These are phyloP conservation scores for Rallus limicola DNA, from an alignment of 2,113 vertebrate genomes.

Conservation along the genomic window DNA sequence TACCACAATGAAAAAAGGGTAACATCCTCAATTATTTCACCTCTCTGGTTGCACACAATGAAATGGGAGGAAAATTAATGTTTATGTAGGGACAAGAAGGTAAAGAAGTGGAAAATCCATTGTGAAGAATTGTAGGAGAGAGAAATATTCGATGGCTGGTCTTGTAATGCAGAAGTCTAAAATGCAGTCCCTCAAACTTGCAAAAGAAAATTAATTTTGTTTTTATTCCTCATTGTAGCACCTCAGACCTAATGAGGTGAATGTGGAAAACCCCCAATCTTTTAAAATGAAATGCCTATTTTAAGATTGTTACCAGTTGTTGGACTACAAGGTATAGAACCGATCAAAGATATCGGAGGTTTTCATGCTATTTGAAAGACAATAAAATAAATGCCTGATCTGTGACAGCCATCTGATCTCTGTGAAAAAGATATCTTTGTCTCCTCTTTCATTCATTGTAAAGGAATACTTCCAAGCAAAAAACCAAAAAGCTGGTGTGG, in stretches of 20 bases:
- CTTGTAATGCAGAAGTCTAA: slow-evolving; percentile 15
- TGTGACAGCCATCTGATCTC: neutral
- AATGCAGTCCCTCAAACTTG: slow-evolving; percentile 46
- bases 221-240: neutral
- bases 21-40: slow-evolving; percentile 47
- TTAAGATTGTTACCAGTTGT: slow-evolving; percentile 16
- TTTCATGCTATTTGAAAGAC: neutral
- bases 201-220: neutral
- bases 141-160: slow-evolving; percentile 24
- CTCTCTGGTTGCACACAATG: slow-evolving; percentile 47
- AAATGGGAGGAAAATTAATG: slow-evolving; percentile 46
- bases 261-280: neutral
- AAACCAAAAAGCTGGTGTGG: neutral
- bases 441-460: neutral
- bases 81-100: slow-evolving; percentile 41
- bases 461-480: neutral
- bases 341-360: neutral
- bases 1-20: slow-evolving; percentile 29
- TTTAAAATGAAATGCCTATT: neutral
- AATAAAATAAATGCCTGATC: neutral
- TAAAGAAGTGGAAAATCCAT: slow-evolving; percentile 53
- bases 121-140: neutral
- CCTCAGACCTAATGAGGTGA: slow-evolving; percentile 17
- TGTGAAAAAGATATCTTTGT: neutral
- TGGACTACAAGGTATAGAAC: slow-evolving; percentile 11